Base-by-base conservation (phyloP, 2,113 vertebrate species). In the Rutilus rutilus region DNA sequence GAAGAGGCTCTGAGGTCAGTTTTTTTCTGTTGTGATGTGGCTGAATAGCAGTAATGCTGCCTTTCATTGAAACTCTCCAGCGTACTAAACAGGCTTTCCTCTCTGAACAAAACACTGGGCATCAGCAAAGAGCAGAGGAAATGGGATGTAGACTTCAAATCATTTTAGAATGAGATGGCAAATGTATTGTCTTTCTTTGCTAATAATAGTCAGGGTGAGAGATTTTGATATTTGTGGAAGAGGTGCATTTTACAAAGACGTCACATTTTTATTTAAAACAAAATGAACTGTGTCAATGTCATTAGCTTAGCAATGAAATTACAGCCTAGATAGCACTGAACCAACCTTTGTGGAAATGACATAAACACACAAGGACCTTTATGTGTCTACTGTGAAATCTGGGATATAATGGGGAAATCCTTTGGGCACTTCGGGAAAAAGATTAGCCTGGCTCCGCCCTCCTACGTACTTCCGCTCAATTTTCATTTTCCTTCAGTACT, bases 31-130 rank as follows among this genome's bases (percentile, higher is more conserved):
- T 91, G 88, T 87, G 89, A 83, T 88, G 90, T 88, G 45, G 89
- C 86, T 80, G 45, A 88, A 82, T 11, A 33, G 88, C 67, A 83
- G 67, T 64, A 90, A 87, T 82, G 47, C 78, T 90, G 87, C 88
- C 92, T 94, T 95, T 95, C 93, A 93, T 89, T 92, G 82, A 89
- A 94, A 93, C 93, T 94, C 94, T 92, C 88, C 86, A 94, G 94
- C 93, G 92, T 92, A 90, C 94, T 93, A 93, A 95, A 94, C 92
- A 92, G 94, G 95, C 91, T 95, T 94, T 94, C 88, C 92, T 92
- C 88, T 85, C 86, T 94, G 93, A 95, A 95, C 93, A 89, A 92
- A 95, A 94, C 94, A 84, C 92, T 88, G 91, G 88, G 88, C 93
- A 94, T 95, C 94, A 95, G 95, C 94, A 94, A 88, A 92, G 86